Evolutionary conservation across 2,888 invertebrate genomes (phyloP).

Genomic region (Rotaria sp.): DNA sequence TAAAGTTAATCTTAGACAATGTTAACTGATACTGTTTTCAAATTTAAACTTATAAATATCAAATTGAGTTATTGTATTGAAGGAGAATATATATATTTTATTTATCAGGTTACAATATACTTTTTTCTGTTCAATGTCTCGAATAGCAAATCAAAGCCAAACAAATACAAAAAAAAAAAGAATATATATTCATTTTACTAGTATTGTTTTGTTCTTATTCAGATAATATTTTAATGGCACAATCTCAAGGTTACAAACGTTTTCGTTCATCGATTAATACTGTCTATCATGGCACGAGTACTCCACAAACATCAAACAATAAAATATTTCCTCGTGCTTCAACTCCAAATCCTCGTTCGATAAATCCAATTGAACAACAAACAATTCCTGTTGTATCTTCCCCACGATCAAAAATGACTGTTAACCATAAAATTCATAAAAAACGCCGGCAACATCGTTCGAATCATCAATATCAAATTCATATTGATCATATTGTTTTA

Average conservation of each 20-base stretch:
- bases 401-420: neutral
- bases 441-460: neutral
- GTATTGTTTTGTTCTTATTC: neutral
- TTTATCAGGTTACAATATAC: too few relatives aligned
- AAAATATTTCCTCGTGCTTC: constrained; percentile 6
- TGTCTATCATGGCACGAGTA: neutral
- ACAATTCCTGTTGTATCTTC: neutral
- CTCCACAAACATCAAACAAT: neutral
- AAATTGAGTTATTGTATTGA: too few relatives aligned
- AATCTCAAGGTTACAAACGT: neutral
- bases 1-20: neutral
- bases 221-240: neutral
- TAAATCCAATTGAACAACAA: neutral
- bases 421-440: neutral
- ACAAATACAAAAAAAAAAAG: too few relatives aligned
- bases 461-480: neutral
- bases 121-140: too few relatives aligned
- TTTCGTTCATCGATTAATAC: neutral
- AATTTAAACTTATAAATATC: neutral
- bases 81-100: too few relatives aligned
- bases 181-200: too few relatives aligned
- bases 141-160: too few relatives aligned
- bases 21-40: too few relatives aligned
- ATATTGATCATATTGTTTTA: neutral
- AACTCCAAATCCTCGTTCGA: neutral